Conservation (phyloP, 2,113 vertebrate genomes). For the Tenebrosternarchus preto region DNA sequence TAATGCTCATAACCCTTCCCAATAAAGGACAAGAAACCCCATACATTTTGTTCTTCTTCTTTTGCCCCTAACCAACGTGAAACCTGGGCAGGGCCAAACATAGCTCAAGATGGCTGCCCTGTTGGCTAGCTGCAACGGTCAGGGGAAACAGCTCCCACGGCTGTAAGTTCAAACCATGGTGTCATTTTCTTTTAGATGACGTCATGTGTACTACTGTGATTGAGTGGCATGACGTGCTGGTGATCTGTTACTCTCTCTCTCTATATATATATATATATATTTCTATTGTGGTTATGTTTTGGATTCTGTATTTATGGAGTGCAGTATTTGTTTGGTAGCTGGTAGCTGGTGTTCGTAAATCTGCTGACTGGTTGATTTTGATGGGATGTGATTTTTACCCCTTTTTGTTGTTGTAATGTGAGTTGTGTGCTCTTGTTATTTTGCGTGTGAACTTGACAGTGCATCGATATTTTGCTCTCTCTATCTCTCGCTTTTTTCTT, state of each 20-base stretch:
- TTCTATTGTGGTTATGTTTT: constrained; percentile 39
- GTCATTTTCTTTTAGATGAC: constrained; percentile 80
- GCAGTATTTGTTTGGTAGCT: constrained; percentile 70
- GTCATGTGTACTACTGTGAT: constrained; percentile 81
- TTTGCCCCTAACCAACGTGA: constrained; percentile 75
- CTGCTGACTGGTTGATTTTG: constrained; percentile 73
- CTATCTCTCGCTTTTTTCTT: constrained; percentile 37
- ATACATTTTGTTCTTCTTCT: constrained; percentile 74
- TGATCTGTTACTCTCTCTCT: constrained; percentile 65
- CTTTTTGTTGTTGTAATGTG: constrained; percentile 76
- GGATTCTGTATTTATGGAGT: constrained; percentile 71
- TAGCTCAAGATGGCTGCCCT: constrained; percentile 78
- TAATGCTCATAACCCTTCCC: constrained; percentile 62
- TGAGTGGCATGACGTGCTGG: constrained; percentile 81
- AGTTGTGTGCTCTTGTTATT: constrained; percentile 66
- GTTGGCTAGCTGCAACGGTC: constrained; percentile 74
- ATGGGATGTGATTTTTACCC: constrained; percentile 74
- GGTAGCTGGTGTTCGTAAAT: constrained; percentile 74
- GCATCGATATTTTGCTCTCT: constrained; percentile 68
- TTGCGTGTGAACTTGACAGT: constrained; percentile 62
- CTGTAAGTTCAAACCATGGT: constrained; percentile 83
- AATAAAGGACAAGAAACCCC: constrained; percentile 69
- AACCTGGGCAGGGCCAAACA: constrained; percentile 78
- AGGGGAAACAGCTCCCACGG: constrained; percentile 72
- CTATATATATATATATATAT: constrained; percentile 51